Conservation (phyloP, 2,888 invertebrate genomes). For the Lochmaea capreae region DNA sequence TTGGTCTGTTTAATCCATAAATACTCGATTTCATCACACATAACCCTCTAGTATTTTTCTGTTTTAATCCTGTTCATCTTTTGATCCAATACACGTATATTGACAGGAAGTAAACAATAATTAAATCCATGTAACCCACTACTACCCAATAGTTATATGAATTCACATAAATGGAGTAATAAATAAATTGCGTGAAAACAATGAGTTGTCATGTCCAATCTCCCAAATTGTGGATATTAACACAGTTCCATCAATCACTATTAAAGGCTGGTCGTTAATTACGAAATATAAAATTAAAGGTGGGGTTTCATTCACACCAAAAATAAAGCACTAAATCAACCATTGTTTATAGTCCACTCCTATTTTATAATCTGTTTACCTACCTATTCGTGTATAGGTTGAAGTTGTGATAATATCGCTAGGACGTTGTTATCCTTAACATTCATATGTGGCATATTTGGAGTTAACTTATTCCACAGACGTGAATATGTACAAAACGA, state of each 20-base stretch:
- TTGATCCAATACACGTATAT: too few relatives aligned
- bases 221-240: constrained; percentile 35
- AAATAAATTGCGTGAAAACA: constrained; percentile 35
- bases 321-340: background rate
- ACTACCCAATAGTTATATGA: background rate
- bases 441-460: too few relatives aligned
- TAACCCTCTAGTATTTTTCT: too few relatives aligned
- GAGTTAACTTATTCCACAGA: too few relatives aligned
- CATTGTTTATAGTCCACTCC: background rate
- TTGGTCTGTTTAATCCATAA: too few relatives aligned
- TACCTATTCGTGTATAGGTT: too few relatives aligned
- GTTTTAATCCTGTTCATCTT: too few relatives aligned
- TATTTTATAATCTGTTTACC: background rate
- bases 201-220: constrained; percentile 35
- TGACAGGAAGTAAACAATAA: background rate
- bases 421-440: too few relatives aligned
- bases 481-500: too few relatives aligned
- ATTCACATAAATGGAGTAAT: constrained; percentile 29
- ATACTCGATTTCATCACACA: too few relatives aligned
- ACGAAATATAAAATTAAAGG: background rate
- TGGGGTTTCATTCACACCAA: background rate
- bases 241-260: constrained; percentile 7
- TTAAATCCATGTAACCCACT: constrained; percentile 4
- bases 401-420: too few relatives aligned
- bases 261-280: background rate